Base-by-base conservation (phyloP, 2,113 vertebrate species). In the Murina feae region DNA sequence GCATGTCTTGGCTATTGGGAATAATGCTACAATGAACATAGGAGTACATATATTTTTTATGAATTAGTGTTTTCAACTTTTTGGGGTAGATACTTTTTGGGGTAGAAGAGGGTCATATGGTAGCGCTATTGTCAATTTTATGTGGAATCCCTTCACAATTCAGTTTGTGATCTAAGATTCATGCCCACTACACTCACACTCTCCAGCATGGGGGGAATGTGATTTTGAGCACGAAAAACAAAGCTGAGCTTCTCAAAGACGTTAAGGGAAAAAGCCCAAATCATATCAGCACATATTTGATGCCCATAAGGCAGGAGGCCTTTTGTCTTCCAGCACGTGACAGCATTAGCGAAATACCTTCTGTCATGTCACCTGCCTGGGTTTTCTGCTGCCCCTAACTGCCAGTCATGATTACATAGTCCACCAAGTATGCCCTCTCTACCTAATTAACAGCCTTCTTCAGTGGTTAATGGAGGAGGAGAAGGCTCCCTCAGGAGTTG, bases 281-380 rank as follows among this genome's bases (percentile, higher is more conserved):
- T 49, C 65, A 8, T 17, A 89, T 86, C 55, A 66, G 82, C 65
- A 84, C 76, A 69, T 66, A 75, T 84, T 37, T 55, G 76, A 84
- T 76, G 65, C 71, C 74, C 60, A 35, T 51, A 30, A 91, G 44
- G 21, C 76, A 74, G 63, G 80, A 81, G 80, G 66, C 21, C 66
- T 88, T 90, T 53, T 79, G 88, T 83, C 83, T 90, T 72, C 51
- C 63, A 51, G 87, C 66, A 79, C 37, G 37, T 51, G 91, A 88
- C 93, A 93, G 28, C 35, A 11, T 9, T 71, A 42, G 78, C 1
- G n/a, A 91, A 65, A 49, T n/a, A 44, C 47, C 87, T 81, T 74
- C 89, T 97, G 96, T 87, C 91, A 79, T 32, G 28, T 81, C 94
- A 91, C 75, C 89, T 84, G 86, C 53, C 83, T 83, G 8, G 4